phyloP scores from a whole-genome alignment of 2,113 vertebrate genomes.

The Mesembrinibis cayennensis region DNA sequence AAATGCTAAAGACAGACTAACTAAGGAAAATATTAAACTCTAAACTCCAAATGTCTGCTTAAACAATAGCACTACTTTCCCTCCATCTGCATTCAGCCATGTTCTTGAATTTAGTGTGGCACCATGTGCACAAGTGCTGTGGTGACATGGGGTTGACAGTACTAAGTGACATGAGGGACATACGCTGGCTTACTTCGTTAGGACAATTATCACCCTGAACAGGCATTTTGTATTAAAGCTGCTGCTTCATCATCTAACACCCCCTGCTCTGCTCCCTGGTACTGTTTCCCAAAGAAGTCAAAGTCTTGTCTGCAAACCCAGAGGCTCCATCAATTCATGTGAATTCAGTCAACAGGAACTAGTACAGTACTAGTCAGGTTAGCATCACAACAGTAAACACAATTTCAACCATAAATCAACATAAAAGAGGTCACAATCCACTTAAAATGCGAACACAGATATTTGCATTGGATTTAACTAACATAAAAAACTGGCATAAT shows the following conservation, averaged over 20 bases:
- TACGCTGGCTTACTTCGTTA: background rate
- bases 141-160: background rate
- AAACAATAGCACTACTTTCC: background rate
- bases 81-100: background rate
- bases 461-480: background rate
- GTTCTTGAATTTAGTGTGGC: background rate
- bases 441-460: background rate
- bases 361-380: background rate
- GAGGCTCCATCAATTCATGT: background rate
- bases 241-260: background rate
- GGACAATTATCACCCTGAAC: background rate
- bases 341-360: background rate
- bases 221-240: background rate
- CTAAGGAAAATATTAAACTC: background rate
- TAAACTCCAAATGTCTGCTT: background rate
- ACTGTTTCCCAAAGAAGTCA: background rate
- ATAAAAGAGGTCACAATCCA: background rate
- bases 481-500: background rate
- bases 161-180: background rate
- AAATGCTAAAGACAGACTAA: background rate
- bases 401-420: background rate
- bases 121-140: background rate
- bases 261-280: background rate
- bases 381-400: background rate
- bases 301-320: background rate